Evolutionary conservation across 1,140 invertebrate genomes (phyloP).

Genomic region (Leptestheria dahalacensis): DNA sequence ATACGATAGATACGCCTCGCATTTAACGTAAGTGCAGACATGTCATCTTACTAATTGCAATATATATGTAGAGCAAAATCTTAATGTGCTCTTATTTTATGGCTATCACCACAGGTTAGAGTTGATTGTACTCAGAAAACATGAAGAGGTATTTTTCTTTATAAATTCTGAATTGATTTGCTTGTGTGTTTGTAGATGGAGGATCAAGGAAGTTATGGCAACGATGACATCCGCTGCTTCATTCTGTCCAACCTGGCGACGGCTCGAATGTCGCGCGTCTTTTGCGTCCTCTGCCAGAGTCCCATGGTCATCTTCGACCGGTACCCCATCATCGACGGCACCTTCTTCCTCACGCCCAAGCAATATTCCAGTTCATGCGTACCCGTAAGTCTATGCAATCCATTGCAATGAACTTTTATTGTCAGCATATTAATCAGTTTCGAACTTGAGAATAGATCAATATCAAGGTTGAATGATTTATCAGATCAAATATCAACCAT

Average conservation of each 20-base stretch:
- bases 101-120: no score
- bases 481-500: no score
- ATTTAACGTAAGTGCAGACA: no score
- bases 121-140: no score
- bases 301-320: slow-evolving; percentile 85
- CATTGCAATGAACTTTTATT: no score
- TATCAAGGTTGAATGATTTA: no score
- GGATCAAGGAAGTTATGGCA: slow-evolving; percentile 91
- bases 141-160: slow-evolving; percentile 12
- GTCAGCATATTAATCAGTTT: no score
- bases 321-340: slow-evolving; percentile 91
- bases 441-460: no score
- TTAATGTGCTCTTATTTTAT: no score
- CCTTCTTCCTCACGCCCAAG: slow-evolving; percentile 86
- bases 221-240: slow-evolving; percentile 89
- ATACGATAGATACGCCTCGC: no score
- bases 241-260: slow-evolving; percentile 77
- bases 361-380: slow-evolving; percentile 70
- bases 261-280: slow-evolving; percentile 61
- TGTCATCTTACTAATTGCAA: no score
- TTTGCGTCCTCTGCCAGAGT: slow-evolving; percentile 76
- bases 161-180: slow-evolving; percentile 25
- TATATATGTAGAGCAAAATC: no score
- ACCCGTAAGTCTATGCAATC: slow-evolving; percentile 52
- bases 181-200: slow-evolving; percentile 67